These are phyloP conservation scores for Penelope pileata DNA, from an alignment of 2,113 vertebrate species.

Conservation along the genomic window DNA sequence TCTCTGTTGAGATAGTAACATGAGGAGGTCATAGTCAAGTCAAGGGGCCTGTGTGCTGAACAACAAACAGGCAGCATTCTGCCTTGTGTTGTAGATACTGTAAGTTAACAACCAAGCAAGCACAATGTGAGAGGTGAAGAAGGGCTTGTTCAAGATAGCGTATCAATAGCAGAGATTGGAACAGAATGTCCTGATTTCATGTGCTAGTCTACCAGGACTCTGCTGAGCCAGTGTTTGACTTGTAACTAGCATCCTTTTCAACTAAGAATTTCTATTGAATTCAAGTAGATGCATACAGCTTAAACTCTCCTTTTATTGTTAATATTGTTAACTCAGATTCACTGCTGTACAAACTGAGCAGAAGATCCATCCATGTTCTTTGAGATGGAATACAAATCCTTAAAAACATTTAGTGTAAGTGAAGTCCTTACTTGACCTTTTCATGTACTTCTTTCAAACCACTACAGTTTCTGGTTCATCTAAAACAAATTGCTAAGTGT, in stretches of 20 bases:
- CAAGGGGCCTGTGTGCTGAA: not conserved
- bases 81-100: accelerated
- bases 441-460: not conserved
- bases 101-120: not conserved
- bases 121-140: not conserved
- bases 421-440: not conserved
- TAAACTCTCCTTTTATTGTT: not conserved
- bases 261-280: not conserved
- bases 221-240: not conserved
- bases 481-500: not conserved
- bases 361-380: not conserved
- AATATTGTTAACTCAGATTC: not conserved
- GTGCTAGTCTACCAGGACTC: not conserved
- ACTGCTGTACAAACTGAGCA: not conserved
- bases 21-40: not conserved
- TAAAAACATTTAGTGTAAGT: not conserved
- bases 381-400: not conserved
- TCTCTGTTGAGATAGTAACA: not conserved
- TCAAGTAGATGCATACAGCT: not conserved
- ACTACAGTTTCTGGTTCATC: not conserved
- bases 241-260: not conserved
- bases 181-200: not conserved
- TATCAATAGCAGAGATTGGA: not conserved
- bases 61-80: not conserved
- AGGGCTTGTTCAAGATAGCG: not conserved